Percentiles rank a stretch among this genome's conserved stretches.
Conservation (phyloP, 2,113 vertebrate species). For the Rhineura floridana region DNA sequence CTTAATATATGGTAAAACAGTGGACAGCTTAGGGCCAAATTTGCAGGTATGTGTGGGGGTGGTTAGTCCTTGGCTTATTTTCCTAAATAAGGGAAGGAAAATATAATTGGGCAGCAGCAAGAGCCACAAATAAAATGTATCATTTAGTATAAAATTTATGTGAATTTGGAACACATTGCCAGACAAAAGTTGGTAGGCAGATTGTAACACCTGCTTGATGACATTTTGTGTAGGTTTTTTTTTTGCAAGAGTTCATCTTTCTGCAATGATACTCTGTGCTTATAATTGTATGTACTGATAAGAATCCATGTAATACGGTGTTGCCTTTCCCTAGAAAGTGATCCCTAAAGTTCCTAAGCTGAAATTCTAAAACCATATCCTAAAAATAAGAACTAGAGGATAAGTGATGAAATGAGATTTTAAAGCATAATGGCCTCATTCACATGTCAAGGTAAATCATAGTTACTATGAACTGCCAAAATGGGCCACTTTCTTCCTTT, state of each 20-base stretch:
- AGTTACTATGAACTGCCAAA: too few species aligned
- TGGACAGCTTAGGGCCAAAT: background rate
- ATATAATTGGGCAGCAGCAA: background rate
- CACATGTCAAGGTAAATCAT: too few species aligned
- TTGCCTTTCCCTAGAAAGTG: background rate
- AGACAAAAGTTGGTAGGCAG: background rate
- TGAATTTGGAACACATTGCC: background rate
- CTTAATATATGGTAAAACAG: background rate
- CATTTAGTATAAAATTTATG: background rate
- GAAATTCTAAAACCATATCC: background rate
- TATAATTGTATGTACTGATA: background rate
- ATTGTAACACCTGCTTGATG: background rate
- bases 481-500: too few species aligned
- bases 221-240: background rate
- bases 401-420: background rate
- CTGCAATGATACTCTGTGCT: background rate
- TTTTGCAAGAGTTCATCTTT: background rate
- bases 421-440: background rate
- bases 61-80: background rate
- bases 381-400: background rate
- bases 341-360: background rate
- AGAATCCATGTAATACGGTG: background rate
- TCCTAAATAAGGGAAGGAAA: background rate
- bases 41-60: too few species aligned
- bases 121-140: background rate